Base-by-base conservation (phyloP, 2,113 vertebrate genomes). In the Puntigrus tetrazona region DNA sequence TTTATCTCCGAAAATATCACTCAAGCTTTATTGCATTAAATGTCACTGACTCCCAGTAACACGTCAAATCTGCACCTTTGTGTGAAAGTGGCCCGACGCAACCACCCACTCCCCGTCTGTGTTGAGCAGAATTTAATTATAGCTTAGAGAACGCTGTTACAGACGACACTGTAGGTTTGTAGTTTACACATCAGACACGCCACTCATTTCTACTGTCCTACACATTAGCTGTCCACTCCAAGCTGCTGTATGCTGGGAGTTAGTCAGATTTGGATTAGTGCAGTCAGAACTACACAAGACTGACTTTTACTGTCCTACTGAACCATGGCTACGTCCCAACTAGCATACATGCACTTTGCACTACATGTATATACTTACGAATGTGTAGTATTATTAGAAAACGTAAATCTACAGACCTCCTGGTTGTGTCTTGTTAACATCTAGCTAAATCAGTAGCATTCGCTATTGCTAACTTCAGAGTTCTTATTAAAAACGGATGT, bases 11-110 rank as follows among this genome's bases (percentile, higher is more conserved):
- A 20, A 75, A 50, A 72, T 43, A 10, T 50, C 20, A 31, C 73
- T 7, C 27, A 75, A 47, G 41, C 73, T 47, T 43, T 27, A 75
- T 75, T 50, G 18, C 43, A 27, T 75, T 75, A 50, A 50, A 75
- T 75, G 69, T 75, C 72, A 75, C 7, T 75, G 27, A 47, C 43
- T 50, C 72, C n/a, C 72, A 75, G 36, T 72, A 72, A 43, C 11
- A 14, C 3, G 16, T 50, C 72, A 75, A 2, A 31, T 75, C 16
- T 7, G 4, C n/a, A 75, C n/a, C 72, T 75, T 75, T 50, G 43
- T 50, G 45, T 50, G 41, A 75, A 75, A 18, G 25, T 2, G 27
- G 43, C 73, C 73, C 27, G 3, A 25, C 45, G 14, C 27, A 75
- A 47, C n/a, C 43, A 50, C 72, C 43, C 43, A 75, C 72, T 41